These are phyloP conservation scores for Hozukius guyotensis DNA, from an alignment of 2,797 vertebrate genomes.

Conservation along the genomic window DNA sequence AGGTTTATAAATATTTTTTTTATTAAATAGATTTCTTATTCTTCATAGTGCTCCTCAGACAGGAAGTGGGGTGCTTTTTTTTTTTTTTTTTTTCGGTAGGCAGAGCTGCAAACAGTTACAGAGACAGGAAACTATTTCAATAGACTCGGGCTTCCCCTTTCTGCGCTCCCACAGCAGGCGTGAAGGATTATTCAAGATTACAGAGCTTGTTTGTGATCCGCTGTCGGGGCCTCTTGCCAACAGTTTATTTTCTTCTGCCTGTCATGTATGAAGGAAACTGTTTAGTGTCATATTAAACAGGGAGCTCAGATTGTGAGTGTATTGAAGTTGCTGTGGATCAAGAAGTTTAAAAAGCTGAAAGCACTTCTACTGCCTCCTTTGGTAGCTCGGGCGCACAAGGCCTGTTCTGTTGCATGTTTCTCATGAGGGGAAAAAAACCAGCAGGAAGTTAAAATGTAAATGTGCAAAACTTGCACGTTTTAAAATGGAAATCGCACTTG, in stretches of 20 bases:
- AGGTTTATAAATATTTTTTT: neutral
- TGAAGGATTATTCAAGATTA: slow-evolving; percentile 56
- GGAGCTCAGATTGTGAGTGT: neutral
- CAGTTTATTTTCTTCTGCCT: slow-evolving; percentile 1
- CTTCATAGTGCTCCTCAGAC: neutral
- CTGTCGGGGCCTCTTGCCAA: slow-evolving; percentile 14
- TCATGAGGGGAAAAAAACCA: neutral
- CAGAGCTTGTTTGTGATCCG: slow-evolving; percentile 25
- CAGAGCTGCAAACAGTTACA: slow-evolving; percentile 39
- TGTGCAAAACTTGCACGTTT: neutral
- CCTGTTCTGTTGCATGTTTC: neutral
- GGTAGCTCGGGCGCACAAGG: neutral
- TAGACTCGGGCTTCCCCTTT: slow-evolving; percentile 72
- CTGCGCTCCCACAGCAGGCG: slow-evolving; percentile 33
- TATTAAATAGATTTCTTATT: neutral
- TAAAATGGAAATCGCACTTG: neutral
- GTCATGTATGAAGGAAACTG: slow-evolving; percentile 15
- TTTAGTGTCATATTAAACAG: neutral
- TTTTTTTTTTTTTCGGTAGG: neutral
- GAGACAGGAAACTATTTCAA: slow-evolving; percentile 76
- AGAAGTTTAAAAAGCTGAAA: neutral
- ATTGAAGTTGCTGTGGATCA: neutral
- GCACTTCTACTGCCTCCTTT: neutral
- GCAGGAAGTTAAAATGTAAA: neutral
- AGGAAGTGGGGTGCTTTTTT: slow-evolving; percentile 9